A percentile compares a stretch with the other conserved stretches of the same genome.
Conservation (phyloP, 2,888 invertebrate genomes). For the Hermaeophaga mercurialis region DNA sequence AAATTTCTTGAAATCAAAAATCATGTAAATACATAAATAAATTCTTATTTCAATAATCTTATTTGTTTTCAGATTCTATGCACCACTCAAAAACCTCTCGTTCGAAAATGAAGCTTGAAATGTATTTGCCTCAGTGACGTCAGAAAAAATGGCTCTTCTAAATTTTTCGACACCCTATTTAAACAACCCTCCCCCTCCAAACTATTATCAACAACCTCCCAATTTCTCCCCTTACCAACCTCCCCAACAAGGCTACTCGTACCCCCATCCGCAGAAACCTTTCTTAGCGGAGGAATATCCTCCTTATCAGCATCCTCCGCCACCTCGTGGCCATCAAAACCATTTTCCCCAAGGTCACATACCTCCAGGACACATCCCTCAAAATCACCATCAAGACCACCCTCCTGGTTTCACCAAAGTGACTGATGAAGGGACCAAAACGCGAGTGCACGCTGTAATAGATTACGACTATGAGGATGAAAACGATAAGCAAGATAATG, state of each 20-base stretch:
- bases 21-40: too few relatives aligned
- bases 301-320: slow-evolving; percentile 54
- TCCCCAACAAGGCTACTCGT: slow-evolving; percentile 49
- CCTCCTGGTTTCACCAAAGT: slow-evolving; percentile 64
- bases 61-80: slow-evolving; percentile 10
- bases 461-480: slow-evolving; percentile 75
- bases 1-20: too few relatives aligned
- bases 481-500: slow-evolving; percentile 52
- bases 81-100: not conserved
- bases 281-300: slow-evolving; percentile 57
- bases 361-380: not conserved
- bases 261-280: slow-evolving; percentile 53
- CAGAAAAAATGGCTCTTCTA: slow-evolving; percentile 51
- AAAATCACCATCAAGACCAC: not conserved
- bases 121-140: not conserved
- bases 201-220: slow-evolving; percentile 44
- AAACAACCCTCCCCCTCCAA: slow-evolving; percentile 48
- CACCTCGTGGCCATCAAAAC: slow-evolving; percentile 2
- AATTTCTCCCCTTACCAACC: slow-evolving; percentile 37
- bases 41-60: too few relatives aligned
- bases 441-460: slow-evolving; percentile 71
- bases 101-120: slow-evolving; percentile 7
- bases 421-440: slow-evolving; percentile 62
- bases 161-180: slow-evolving; percentile 53
- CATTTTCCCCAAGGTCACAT: slow-evolving; percentile 9